Evolutionary conservation across 2,113 vertebrate genomes (phyloP), one percentile per base, ranked within the genome.

Genomic region (Daphoenositta chrysoptera): DNA sequence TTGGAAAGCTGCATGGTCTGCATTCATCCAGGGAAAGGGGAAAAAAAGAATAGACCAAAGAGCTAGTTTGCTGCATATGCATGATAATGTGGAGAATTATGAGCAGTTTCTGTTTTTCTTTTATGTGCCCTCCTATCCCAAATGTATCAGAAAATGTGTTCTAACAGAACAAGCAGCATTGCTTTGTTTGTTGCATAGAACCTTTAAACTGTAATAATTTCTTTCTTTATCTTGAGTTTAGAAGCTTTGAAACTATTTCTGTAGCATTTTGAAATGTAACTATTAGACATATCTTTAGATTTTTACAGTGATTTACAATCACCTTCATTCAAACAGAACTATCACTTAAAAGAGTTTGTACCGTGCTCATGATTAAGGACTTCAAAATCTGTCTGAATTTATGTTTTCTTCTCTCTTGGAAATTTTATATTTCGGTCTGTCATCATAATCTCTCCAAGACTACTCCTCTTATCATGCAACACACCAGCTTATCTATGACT

Each of bases 1-100:
- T 78, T 85, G 83, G 56, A 95, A 95, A 97, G 91, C 42, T 89
- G 69, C 24, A n/a, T 21, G 58, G 28, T 56, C 90, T 86, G 87
- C n/a, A 70, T 87, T 91, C 86, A 83, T 70, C 63, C 58, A 85
- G 56, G 44, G 93, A 83, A 45, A 86, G 81, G 27, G 50, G 47
- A 56, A 90, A 83, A 87, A 82, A 68, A 85, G 44, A 72, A 71
- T 2, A 82, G 22, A 77, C 23, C 4, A 10, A 93, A 82, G 37
- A 80, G 19, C 13, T 61, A 17, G 23, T 84, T 90, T 30, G 50
- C 48, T 45, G 79, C 22, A 57, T 65, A 40, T 78, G 20, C 58
- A 84, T 56, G 90, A 57, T 68, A 50, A 40, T 48, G 28, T 58
- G 57, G 58, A 37, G 83, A 96, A 95, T 89, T 77, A 44, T 47